Conservation (phyloP, 2,888 invertebrate genomes). For the Lottia gigantea region DNA sequence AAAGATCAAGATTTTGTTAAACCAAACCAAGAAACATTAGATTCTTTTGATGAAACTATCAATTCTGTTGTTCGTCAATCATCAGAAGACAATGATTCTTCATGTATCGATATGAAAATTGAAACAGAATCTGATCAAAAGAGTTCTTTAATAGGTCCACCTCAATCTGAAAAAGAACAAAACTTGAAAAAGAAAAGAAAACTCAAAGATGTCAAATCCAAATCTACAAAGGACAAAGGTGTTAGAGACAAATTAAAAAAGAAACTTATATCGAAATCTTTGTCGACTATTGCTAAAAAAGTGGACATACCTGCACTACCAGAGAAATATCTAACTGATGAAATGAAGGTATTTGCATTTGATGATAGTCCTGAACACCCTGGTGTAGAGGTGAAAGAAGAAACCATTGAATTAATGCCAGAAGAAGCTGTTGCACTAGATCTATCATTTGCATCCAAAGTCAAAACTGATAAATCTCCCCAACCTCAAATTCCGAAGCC, state of each 20-base stretch:
- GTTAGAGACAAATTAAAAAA: conserved; percentile 23
- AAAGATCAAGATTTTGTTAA: conserved; percentile 18
- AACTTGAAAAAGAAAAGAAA: conserved; percentile 4
- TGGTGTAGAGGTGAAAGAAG: not conserved
- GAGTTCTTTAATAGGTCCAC: not conserved
- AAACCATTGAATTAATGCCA: not conserved
- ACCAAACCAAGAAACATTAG: conserved; percentile 20
- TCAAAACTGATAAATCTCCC: not conserved
- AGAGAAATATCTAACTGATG: conserved; percentile 17
- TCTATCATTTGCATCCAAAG: too few species aligned
- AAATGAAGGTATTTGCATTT: conserved; percentile 19
- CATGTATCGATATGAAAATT: not conserved
- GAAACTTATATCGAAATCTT: conserved; percentile 17
- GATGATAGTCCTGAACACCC: conserved; percentile 16
- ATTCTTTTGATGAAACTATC: conserved; percentile 29
- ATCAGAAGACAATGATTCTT: conserved; percentile 18
- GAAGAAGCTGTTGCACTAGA: not conserved
- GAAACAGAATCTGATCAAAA: not conserved
- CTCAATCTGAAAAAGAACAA: not conserved
- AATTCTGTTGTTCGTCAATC: conserved; percentile 34
- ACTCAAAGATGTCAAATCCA: not conserved
- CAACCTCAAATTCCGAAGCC: not conserved
- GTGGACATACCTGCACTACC: conserved; percentile 6
- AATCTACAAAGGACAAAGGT: not conserved
- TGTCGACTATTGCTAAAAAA: conserved; percentile 12